Percentiles rank a stretch among this genome's conserved stretches.
Conservation (phyloP, 1,140 invertebrate genomes). For the Drosophila nikananu region DNA sequence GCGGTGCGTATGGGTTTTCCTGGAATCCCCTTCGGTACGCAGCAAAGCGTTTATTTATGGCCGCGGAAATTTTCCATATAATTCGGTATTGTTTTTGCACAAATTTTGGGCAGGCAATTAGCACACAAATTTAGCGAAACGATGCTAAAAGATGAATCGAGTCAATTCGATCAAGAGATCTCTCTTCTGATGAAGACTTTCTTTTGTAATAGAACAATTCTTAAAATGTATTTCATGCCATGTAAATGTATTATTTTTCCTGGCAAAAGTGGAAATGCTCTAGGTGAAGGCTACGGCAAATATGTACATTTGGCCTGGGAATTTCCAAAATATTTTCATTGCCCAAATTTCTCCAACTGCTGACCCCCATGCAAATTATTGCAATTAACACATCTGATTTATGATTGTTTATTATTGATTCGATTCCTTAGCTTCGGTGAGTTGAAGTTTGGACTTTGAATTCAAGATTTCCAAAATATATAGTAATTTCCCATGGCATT, state of each 20-base stretch:
- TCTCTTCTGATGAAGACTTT: not conserved
- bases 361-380: conserved; percentile 37
- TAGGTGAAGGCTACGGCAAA: conserved; percentile 6
- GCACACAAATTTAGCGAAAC: conserved; percentile 40
- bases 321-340: conserved; percentile 24
- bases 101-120: conserved; percentile 42
- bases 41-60: conserved; percentile 31
- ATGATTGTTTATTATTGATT: conserved; percentile 34
- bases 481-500: conserved; percentile 15
- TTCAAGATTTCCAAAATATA: conserved; percentile 21
- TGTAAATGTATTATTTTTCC: not conserved
- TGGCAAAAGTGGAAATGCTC: not conserved
- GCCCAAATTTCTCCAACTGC: not conserved
- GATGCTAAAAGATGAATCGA: conserved; percentile 44
- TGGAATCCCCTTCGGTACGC: conserved; percentile 25
- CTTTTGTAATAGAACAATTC: not conserved
- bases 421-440: not conserved
- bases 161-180: not conserved
- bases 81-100: conserved; percentile 51
- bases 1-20: conserved; percentile 34
- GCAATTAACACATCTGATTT: conserved; percentile 55
- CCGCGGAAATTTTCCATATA: conserved; percentile 50
- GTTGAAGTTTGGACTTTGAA: conserved; percentile 37
- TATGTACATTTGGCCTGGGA: not conserved
- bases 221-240: too few relatives aligned